Evolutionary conservation across 2,113 vertebrate genomes (phyloP), one percentile per base, ranked within the genome.

Genomic region (Caretta caretta): DNA sequence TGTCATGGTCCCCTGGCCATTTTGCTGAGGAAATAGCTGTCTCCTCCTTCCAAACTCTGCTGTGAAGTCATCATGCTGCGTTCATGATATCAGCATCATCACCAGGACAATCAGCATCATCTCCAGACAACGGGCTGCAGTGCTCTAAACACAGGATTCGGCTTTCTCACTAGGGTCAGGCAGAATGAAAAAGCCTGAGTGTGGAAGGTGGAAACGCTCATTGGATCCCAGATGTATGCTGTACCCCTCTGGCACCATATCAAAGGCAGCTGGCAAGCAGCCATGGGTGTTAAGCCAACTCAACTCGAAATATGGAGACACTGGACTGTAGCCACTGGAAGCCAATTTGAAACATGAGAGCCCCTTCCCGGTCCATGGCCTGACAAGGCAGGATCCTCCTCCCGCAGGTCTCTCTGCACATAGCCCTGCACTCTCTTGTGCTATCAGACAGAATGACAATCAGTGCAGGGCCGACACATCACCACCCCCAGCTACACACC

Each of bases 401-500:
- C 50, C 91, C 48, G 31, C 16, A 25, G 78, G 59, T 50, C 89
- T 93, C 80, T 92, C 95, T 93, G 85, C 84, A 92, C 94, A 87
- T 93, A 90, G 90, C 90, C 94, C 93, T 35, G 31, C 93, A 94
- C 93, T 54, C 90, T 91, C 92, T 95, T 84, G 89, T 88, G 87
- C 90, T 97, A 83, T 97, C 96, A 92, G 96, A 87, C 42, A 84
- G 3, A 2, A 76, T 8, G 69, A 88, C 90, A 83, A 62, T 38
- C 78, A 95, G 87, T 35, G 82, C 92, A 94, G 89, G 82, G 88
- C 11, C 10, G 76, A 88, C 96, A 88, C 96, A 94, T 97, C 96
- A 95, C 48, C 93, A 89, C 90, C n/a, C 92, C 65, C 16, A 31
- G 79, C 0, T 1, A 83, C 84, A 93, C 17, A 0, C 0, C 92